Conservation (phyloP, 2,113 vertebrate species). For the Cettia cetti region DNA sequence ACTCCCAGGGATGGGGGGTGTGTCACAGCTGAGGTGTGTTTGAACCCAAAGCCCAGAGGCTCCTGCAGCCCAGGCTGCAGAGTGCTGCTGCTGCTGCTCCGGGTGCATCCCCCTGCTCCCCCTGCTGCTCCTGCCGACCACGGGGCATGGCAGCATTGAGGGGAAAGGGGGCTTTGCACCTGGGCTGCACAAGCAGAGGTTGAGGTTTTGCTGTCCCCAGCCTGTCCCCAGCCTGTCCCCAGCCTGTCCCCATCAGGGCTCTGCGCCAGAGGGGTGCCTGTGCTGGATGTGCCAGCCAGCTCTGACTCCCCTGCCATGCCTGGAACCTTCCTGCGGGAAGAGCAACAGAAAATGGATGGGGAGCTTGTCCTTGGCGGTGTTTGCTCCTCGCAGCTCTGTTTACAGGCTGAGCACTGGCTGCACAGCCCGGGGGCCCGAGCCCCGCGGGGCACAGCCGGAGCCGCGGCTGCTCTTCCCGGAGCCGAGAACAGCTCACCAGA, state of each 20-base stretch:
- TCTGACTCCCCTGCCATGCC: rapidly evolving
- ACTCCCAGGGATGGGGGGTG: neutral
- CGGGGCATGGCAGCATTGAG: rapidly evolving
- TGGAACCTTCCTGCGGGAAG: neutral
- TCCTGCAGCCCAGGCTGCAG: neutral
- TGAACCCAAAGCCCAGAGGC: rapidly evolving
- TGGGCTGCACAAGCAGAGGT: rapidly evolving
- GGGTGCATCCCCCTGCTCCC: neutral
- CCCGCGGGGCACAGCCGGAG: no score
- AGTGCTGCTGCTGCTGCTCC: rapidly evolving
- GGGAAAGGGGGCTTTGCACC: rapidly evolving
- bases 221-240: neutral
- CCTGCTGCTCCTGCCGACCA: neutral
- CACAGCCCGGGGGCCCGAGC: rapidly evolving
- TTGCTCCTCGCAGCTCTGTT: neutral
- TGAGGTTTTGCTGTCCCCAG: neutral
- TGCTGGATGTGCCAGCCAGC: neutral
- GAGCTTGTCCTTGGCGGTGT: neutral
- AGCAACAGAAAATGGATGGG: rapidly evolving
- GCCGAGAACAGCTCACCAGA: neutral
- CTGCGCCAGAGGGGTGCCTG: neutral
- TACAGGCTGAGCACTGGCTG: neutral
- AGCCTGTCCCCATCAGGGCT: rapidly evolving
- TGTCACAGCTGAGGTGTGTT: neutral
- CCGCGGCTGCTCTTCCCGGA: no score